phyloP scores from a whole-genome alignment of 1,140 invertebrate genomes.

The Papilio polyxenes region DNA sequence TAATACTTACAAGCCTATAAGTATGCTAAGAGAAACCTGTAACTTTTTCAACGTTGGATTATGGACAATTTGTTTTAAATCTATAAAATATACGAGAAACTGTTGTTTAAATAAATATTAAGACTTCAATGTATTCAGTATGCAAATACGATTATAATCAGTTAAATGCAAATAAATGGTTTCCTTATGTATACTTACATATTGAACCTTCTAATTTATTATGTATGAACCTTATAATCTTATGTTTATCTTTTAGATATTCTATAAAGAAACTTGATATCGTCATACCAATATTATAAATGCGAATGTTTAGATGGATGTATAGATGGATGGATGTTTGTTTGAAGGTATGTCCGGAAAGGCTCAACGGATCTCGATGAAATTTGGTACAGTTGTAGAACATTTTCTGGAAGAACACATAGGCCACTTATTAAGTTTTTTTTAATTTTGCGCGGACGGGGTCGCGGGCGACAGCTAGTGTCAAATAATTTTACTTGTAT shows the following conservation, averaged over 20 bases:
- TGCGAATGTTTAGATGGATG: no score
- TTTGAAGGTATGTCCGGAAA: no score
- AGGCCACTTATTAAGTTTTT: no score
- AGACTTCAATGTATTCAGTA: neutral
- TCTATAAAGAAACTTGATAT: neutral
- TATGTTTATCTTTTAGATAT: neutral
- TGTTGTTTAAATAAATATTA: neutral
- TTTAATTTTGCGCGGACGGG: no score
- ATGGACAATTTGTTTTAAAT: neutral
- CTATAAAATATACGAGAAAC: neutral
- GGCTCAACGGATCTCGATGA: no score
- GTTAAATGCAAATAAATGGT: neutral
- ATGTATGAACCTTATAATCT: neutral
- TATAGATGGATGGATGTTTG: no score
- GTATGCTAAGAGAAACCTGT: no score
- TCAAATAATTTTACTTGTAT: neutral
- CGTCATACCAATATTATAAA: neutral
- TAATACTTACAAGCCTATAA: no score
- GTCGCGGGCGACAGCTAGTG: no score
- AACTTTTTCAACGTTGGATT: no score
- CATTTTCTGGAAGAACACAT: no score
- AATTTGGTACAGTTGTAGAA: no score
- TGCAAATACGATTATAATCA: neutral
- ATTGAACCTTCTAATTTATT: neutral
- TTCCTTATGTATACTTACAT: neutral